Evolutionary conservation across 2,113 vertebrate genomes (phyloP).

Genomic region (Vombatus ursinus): DNA sequence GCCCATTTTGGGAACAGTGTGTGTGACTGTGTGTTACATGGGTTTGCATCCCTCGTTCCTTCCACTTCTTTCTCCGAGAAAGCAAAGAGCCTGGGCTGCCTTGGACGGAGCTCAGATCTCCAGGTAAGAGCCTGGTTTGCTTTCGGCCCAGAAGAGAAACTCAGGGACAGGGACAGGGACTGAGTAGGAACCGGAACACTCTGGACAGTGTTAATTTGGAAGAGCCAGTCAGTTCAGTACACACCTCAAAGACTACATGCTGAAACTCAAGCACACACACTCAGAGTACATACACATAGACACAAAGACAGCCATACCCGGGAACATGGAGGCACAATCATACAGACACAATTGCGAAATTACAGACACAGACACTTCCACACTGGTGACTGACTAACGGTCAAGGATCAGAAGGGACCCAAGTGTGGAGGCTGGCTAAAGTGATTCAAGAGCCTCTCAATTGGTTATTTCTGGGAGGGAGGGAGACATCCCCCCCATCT

Average conservation of each 20-base stretch:
- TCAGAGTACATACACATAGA: not conserved
- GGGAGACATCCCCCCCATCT: not conserved
- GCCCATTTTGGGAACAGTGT: not conserved
- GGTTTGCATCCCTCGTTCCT: not conserved
- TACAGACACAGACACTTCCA: not conserved
- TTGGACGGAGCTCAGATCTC: not conserved
- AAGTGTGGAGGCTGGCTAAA: constrained; percentile 14
- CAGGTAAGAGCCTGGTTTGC: not conserved
- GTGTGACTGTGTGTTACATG: not conserved
- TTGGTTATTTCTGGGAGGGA: constrained; percentile 42
- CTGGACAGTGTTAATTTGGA: not conserved
- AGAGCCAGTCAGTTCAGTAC: not conserved
- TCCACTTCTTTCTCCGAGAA: not conserved
- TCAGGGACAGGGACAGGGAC: not conserved
- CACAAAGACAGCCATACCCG: not conserved
- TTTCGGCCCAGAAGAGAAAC: not conserved
- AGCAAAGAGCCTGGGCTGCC: not conserved
- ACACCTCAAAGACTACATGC: not conserved
- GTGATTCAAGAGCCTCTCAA: constrained; percentile 41
- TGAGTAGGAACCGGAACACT: not conserved
- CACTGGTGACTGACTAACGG: not conserved
- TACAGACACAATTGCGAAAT: not conserved
- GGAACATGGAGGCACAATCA: not conserved
- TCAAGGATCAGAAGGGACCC: constrained; percentile 46
- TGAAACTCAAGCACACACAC: not conserved